Percentiles rank a stretch among this genome's conserved stretches.
phyloP scores from a whole-genome alignment of 2,113 vertebrate species.

The Lipotes vexillifer region DNA sequence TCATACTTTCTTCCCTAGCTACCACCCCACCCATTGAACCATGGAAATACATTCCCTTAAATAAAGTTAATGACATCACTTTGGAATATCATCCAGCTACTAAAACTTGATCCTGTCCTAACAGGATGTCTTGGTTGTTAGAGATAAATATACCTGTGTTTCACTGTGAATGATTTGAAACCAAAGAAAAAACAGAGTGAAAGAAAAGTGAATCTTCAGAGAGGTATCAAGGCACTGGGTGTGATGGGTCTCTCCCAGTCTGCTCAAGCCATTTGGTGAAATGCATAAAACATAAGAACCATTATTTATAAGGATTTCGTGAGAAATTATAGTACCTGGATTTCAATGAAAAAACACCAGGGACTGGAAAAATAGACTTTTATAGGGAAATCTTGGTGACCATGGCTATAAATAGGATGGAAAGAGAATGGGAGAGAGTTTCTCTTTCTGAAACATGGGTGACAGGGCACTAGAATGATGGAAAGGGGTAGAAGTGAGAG shows the following conservation, averaged over 20 bases:
- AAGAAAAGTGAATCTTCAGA: neutral
- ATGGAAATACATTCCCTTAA: accelerated
- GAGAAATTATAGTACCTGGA: neutral
- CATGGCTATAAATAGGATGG: neutral
- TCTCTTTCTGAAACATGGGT: neutral
- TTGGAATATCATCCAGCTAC: neutral
- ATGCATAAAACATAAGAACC: neutral
- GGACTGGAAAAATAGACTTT: neutral
- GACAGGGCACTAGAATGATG: accelerated
- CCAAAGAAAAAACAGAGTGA: neutral
- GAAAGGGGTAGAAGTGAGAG: no score
- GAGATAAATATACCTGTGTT: neutral
- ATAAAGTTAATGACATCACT: neutral
- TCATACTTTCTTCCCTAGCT: neutral
- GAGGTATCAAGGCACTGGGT: accelerated
- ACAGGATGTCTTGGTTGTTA: neutral
- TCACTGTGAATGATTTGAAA: neutral
- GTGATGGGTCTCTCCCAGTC: accelerated
- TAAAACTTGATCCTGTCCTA: neutral
- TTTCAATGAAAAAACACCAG: neutral
- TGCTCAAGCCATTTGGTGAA: neutral
- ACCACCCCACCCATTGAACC: accelerated
- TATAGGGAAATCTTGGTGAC: accelerated
- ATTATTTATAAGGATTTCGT: neutral
- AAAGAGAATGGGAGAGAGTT: neutral